Conservation (phyloP, 2,113 vertebrate genomes). For the Pogona vitticeps region DNA sequence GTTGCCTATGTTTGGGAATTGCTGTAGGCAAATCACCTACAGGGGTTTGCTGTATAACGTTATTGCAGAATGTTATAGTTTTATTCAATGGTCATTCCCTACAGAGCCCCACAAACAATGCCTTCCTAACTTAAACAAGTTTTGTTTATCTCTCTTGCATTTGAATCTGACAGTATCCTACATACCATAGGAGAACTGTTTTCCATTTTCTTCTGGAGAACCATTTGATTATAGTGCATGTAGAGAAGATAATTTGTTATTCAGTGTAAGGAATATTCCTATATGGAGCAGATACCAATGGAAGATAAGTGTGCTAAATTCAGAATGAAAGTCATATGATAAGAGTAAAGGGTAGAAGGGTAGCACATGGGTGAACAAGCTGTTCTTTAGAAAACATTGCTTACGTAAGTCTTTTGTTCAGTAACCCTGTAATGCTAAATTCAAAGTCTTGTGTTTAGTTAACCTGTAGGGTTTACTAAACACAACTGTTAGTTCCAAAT, state of each 20-base stretch:
- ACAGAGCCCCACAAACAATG: background rate
- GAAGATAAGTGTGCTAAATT: too few relatives aligned
- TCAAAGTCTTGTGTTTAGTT: too few relatives aligned
- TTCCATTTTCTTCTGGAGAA: background rate
- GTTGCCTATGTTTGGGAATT: too few relatives aligned
- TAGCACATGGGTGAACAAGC: background rate
- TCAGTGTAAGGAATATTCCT: background rate
- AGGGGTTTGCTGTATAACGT: background rate
- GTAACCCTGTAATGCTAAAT: constrained; percentile 11
- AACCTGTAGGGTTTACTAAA: too few relatives aligned
- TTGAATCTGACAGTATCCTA: background rate
- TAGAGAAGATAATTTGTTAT: background rate
- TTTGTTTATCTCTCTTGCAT: background rate
- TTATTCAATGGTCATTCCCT: background rate
- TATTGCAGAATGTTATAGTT: background rate
- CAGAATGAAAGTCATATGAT: background rate
- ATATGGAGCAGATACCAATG: background rate
- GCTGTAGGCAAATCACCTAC: background rate
- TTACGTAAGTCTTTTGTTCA: constrained; percentile 1
- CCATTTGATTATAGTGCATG: background rate
- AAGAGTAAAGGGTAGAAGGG: background rate
- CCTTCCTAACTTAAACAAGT: background rate
- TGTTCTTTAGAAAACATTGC: background rate
- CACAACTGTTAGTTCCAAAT: too few relatives aligned
- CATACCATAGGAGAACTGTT: background rate